Evolutionary conservation across 2,113 vertebrate genomes (phyloP).

Genomic region (Madoqua kirkii): DNA sequence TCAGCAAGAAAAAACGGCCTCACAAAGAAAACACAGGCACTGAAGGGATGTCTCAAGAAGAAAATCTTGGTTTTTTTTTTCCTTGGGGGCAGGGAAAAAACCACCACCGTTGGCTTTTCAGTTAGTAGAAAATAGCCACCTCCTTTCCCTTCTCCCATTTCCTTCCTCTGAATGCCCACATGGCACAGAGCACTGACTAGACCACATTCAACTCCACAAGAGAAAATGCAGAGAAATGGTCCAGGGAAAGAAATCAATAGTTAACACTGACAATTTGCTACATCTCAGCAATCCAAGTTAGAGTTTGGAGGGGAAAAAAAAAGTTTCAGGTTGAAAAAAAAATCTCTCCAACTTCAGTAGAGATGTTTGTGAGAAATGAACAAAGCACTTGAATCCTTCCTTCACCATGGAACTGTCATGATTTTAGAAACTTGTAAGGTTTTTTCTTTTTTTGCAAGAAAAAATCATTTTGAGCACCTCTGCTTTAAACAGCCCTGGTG

Average conservation of each 20-base stretch:
- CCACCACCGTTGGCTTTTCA: not conserved
- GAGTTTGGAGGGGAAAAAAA: fast-evolving
- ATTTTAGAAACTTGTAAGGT: not conserved
- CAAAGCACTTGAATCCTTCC: not conserved
- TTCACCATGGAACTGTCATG: not conserved
- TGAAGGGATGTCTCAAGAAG: not conserved
- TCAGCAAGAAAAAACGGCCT: not conserved
- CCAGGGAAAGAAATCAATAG: not conserved
- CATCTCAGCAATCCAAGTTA: not conserved
- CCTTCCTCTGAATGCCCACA: not conserved
- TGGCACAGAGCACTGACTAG: not conserved
- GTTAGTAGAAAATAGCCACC: not conserved
- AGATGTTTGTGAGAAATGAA: not conserved
- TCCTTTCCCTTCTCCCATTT: not conserved
- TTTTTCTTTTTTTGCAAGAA: not conserved
- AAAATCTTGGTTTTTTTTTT: not conserved
- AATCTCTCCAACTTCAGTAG: not conserved
- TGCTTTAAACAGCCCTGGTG: not conserved
- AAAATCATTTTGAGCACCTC: not conserved
- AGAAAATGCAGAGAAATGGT: not conserved
- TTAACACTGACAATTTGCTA: not conserved
- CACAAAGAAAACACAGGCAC: not conserved
- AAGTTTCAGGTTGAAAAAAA: not conserved
- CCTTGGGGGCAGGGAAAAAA: not conserved
- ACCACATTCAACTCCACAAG: not conserved